Base-by-base conservation (phyloP, 2,113 vertebrate genomes). In the Odontophorus gujanensis region DNA sequence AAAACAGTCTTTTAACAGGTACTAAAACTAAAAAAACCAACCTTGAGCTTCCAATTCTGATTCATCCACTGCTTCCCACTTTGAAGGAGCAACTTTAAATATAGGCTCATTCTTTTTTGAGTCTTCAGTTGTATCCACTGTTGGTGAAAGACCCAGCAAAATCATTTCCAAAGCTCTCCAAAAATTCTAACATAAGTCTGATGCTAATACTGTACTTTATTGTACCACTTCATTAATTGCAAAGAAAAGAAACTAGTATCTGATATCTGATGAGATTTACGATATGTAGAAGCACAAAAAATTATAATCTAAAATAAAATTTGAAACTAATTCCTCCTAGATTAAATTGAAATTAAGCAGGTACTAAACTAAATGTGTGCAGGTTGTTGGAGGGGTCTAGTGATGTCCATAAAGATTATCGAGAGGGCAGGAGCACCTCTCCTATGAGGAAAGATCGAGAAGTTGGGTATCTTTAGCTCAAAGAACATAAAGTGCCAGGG, bases 31-130 rank as follows among this genome's bases (percentile, higher is more conserved):
- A 99, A 85, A 80, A 85, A 93, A 95, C 97, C 96, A 91, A 99
- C 99, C 99, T 97, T 99, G 99, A 92, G 98, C 97, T 96, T 98
- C 98, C 77, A 99, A 97, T 93, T 99, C 98, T 0, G 99, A 92
- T 95, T 99, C 99, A 92, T 99, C 99, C 87, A 99, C 99, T 58
- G 98, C 99, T 97, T 99, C 99, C 99, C 99, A 99, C 92, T 99
- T 99, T 0, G 99, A 99, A 30, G 99, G 99, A 5, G 99, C 99
- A 84, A 99, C 98, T 97, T 99, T 99, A 96, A 99, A 99, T 87
- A 99, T 98, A 5, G 99, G 97, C 69, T 99, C 99, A 91, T 98
- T 98, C 91, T 98, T 98, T 90, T 99, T 99, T 7, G 98, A 96
- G 24, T 98, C 98, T 84, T 98, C 98, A 87, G 96, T 58, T 0